Base-by-base conservation (phyloP, 2,888 invertebrate genomes). In the Parnassius glacialis region DNA sequence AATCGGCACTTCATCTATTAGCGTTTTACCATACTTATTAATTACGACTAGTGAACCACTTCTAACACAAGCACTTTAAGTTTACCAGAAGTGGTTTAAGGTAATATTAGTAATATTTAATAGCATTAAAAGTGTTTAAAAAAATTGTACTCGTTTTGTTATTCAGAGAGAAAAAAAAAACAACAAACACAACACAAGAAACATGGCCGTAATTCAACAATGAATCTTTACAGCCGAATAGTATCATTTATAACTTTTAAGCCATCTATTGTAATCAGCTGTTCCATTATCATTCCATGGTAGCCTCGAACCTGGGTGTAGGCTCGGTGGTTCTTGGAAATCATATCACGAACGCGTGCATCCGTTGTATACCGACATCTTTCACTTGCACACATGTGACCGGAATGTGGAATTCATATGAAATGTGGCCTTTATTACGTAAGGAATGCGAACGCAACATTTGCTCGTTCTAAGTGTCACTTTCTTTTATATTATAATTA, bases 341-440 rank as follows among this genome's bases (percentile, higher is more conserved):
- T 44, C 72, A 53, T 54, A 57, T 70, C 80, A 83, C 83, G 84
- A 68, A 65, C 52, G 2, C 66, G 58, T 62, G 84, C 83, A 89
- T 90, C 89, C 90, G 90, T 87, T 85, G 85, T 83, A 80, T 76
- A 71, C 73, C 76, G 72, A 83, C 86, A 89, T 90, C 90, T 90
- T 90, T 90, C 90, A 90, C 90, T 87, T 77, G 65, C 59, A 61
- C 59, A 61, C 60, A 65, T 76, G 78, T 77, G 88, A 78, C 72
- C 68, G 58, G 90, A 84, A 90, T 90, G 67, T 74, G 74, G 76
- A 85, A 80, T 78, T 72, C 69, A 71, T 74, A 84, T 77, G 84
- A 84, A 87, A 86, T 80, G 83, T 80, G 76, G 68, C 75, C 78
- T 76, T 69, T 78, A 75, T 87, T 88, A 90, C 83, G 84, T 87